Conservation (phyloP, 2,888 invertebrate genomes). For the Melanostoma mellinum region DNA sequence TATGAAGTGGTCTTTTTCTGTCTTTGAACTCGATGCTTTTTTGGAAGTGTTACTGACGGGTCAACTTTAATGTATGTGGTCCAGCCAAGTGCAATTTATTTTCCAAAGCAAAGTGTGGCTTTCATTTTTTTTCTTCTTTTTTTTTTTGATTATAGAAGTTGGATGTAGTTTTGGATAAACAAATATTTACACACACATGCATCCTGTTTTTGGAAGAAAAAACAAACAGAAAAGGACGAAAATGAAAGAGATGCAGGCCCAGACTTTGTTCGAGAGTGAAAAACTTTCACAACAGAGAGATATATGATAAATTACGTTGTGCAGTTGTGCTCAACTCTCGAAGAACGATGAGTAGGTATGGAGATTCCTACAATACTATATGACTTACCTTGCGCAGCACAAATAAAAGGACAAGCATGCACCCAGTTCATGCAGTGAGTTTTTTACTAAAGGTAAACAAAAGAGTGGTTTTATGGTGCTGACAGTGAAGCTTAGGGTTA, state of each 20-base stretch:
- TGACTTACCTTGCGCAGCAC: background rate
- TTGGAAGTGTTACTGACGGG: conserved; percentile 62
- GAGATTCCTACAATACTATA: conserved; percentile 23
- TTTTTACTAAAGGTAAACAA: conserved; percentile 61
- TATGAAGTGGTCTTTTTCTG: conserved; percentile 33
- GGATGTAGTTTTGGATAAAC: conserved; percentile 39
- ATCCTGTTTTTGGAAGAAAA: conserved; percentile 2
- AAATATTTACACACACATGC: conserved; percentile 31
- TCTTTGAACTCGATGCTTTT: conserved; percentile 47
- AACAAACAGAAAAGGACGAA: conserved; percentile 10
- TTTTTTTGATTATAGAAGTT: conserved; percentile 1
- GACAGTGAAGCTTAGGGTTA: conserved; percentile 54
- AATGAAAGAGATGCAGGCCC: conserved; percentile 41
- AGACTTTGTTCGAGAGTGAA: conserved; percentile 35
- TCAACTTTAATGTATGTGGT: conserved; percentile 61
- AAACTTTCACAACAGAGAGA: conserved; percentile 59
- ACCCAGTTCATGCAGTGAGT: conserved; percentile 5
- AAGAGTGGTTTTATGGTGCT: conserved; percentile 54
- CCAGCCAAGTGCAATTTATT: conserved; percentile 65
- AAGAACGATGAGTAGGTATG: conserved; percentile 22
- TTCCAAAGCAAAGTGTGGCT: conserved; percentile 45
- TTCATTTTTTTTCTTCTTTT: conserved; percentile 28
- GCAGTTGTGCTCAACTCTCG: conserved; percentile 5
- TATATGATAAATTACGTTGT: conserved; percentile 60
- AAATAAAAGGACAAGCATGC: conserved; percentile 60